Evolutionary conservation across 1,140 invertebrate species (phyloP), one percentile per base, ranked within the genome.

Genomic region (Drosophila azteca): DNA sequence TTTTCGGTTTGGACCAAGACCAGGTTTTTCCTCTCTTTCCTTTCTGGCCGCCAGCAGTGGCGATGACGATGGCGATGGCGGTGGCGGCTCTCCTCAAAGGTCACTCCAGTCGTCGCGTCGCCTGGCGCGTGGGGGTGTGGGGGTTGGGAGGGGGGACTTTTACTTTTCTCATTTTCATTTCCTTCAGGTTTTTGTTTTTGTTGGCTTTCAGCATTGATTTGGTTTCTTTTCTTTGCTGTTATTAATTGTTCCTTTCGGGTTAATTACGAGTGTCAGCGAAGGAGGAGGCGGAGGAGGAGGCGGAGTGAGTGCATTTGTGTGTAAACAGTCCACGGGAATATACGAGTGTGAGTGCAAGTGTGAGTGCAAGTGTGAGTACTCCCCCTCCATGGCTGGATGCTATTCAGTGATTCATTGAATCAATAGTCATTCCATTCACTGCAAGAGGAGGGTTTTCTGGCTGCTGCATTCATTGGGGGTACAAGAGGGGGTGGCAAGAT

Each of bases 161-260:
- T 77, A 77, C 74, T 77, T 77, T 77, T 63, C 26, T 67, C 64
- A 51, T 67, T 65, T 67, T 63, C 26, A 61, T 46, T 24, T 44
- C 35, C 48, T 39, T 39, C 11, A 13, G 61, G 46, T 26, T 49
- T 66, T 66, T 15, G 17, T 66, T 26, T 43, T 8, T 17, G 39
- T 20, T 20, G 17, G 39, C 35, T 67, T 66, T 45, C 17, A 26
- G 45, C 63, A 24, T 46, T 45, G 24, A 17, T 66, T 59, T 66
- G 29, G 61, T 62, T 44, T 52, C 61, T 43, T 62, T 66, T 17
- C 61, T 51, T 51, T 51, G 22, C 15, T 17, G 63, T 66, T 66
- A 69, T 70, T 70, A 70, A 70, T 70, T 69, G 67, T 68, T 69
- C 45, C n/a, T 22, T 20, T 44, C 5, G 24, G n/a, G 26, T 6